phyloP scores from a whole-genome alignment of 2,888 invertebrate genomes.

The Autographa pulchrina region DNA sequence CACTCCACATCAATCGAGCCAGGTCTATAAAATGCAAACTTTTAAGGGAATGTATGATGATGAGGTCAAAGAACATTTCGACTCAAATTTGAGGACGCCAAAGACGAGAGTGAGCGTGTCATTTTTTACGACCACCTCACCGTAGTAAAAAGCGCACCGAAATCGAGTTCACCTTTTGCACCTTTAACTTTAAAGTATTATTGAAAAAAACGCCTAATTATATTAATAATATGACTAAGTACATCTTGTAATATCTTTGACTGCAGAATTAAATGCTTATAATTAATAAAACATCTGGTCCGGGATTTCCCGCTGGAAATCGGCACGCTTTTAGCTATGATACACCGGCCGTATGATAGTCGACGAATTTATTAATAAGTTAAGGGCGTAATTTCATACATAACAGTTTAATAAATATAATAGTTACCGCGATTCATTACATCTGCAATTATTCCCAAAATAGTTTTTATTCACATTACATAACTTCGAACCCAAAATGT shows the following conservation, averaged over 20 bases:
- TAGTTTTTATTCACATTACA: conserved; percentile 76
- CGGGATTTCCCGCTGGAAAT: conserved; percentile 47
- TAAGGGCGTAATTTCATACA: neutral
- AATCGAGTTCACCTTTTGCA: neutral
- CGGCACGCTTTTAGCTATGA: conserved; percentile 13
- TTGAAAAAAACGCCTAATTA: no score
- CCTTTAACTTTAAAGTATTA: neutral
- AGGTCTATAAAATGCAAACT: neutral
- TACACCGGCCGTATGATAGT: conserved; percentile 29
- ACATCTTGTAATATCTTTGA: neutral
- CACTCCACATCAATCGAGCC: neutral
- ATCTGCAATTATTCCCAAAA: conserved; percentile 62
- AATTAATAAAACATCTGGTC: conserved; percentile 10
- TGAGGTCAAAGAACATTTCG: neutral
- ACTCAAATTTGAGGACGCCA: neutral
- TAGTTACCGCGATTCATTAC: conserved; percentile 21
- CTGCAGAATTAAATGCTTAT: neutral
- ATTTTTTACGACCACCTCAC: neutral
- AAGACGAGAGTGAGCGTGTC: neutral
- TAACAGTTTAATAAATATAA: conserved; percentile 13
- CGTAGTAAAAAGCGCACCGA: neutral
- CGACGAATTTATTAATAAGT: conserved; percentile 12
- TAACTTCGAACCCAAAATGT: conserved; percentile 73
- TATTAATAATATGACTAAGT: neutral
- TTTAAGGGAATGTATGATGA: neutral